phyloP scores from a whole-genome alignment of 1,140 invertebrate genomes.

The Lasaia peninsularis region DNA sequence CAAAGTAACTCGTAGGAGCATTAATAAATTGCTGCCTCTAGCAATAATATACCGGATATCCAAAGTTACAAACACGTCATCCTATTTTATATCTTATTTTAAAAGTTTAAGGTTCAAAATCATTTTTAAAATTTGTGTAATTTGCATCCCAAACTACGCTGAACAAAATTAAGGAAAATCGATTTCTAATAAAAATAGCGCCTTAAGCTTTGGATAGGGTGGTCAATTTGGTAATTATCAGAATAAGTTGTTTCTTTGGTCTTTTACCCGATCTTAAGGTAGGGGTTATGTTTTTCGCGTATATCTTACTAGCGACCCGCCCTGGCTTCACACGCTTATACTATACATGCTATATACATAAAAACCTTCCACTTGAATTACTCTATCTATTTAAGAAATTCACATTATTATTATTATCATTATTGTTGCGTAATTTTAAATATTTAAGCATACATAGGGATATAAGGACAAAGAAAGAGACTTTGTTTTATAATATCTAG shows the following conservation, averaged over 20 bases:
- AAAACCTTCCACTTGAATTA: too few species aligned
- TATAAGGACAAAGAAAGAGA: too few species aligned
- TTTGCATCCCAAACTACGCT: constrained; percentile 66
- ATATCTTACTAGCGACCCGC: too few species aligned
- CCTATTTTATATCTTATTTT: constrained; percentile 25
- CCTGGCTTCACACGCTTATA: too few species aligned
- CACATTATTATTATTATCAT: too few species aligned
- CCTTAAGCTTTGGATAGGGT: constrained; percentile 34
- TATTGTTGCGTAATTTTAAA: too few species aligned
- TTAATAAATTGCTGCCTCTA: constrained; percentile 61
- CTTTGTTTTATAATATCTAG: too few species aligned
- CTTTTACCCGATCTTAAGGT: not conserved
- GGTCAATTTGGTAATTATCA: constrained; percentile 14
- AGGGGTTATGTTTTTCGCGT: too few species aligned
- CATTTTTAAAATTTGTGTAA: constrained; percentile 20
- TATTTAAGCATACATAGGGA: too few species aligned
- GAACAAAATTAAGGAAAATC: constrained; percentile 62
- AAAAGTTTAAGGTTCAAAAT: constrained; percentile 22
- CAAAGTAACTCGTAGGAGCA: constrained; percentile 47
- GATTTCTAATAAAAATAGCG: constrained; percentile 55
- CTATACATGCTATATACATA: too few species aligned
- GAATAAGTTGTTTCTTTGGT: constrained; percentile 14
- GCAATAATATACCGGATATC: constrained; percentile 55
- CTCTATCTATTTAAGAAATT: too few species aligned
- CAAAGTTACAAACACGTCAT: constrained; percentile 24